Conservation (phyloP, 2,113 vertebrate genomes). For the Stomatorhinus ivindoensis region DNA sequence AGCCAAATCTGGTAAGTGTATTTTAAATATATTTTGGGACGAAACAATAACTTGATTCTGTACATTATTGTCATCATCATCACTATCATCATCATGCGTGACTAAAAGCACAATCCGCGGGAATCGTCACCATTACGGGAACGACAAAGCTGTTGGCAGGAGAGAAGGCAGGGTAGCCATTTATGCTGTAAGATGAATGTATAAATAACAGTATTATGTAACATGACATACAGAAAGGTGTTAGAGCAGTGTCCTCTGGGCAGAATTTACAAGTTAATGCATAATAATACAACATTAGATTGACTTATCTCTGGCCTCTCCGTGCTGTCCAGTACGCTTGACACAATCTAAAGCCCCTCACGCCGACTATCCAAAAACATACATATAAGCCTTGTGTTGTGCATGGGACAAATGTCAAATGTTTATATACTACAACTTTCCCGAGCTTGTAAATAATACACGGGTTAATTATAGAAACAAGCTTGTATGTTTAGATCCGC, state of each 20-base stretch:
- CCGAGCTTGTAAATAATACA: not conserved
- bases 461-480: not conserved
- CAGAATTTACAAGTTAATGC: not conserved
- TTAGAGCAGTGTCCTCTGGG: not conserved
- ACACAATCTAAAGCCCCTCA: not conserved
- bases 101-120: not conserved
- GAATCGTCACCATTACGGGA: not conserved
- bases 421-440: not conserved
- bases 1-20: constrained; percentile 8
- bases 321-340: not conserved
- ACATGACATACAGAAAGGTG: not conserved
- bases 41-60: no score
- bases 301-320: not conserved
- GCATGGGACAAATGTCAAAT: not conserved
- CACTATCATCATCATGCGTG: not conserved
- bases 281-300: not conserved
- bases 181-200: not conserved
- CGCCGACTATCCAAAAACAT: not conserved
- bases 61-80: not conserved
- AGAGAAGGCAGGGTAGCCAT: not conserved
- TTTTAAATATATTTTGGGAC: not conserved
- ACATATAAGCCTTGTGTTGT: not conserved
- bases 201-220: not conserved
- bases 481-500: not conserved
- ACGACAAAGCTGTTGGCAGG: not conserved